Conservation (phyloP, 2,888 invertebrate species). For the Agelastica alni region DNA sequence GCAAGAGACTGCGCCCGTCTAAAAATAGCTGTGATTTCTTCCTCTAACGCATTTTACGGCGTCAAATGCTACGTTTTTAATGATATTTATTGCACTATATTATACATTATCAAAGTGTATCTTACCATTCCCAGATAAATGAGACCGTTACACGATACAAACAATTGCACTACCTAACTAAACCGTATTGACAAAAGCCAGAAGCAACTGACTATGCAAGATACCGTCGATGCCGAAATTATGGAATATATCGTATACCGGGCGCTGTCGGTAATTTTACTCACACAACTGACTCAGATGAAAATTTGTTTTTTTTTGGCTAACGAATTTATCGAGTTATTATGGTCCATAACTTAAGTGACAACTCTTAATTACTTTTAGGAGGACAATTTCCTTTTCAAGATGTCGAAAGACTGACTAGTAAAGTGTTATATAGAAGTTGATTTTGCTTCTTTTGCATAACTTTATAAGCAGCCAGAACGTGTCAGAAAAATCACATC, state of each 20-base stretch:
- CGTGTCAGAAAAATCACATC: too few relatives aligned
- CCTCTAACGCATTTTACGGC: background rate
- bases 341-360: too few relatives aligned
- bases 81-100: background rate
- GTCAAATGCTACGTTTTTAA: background rate
- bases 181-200: constrained; percentile 18
- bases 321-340: too few relatives aligned
- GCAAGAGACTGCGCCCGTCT: constrained; percentile 1
- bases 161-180: constrained; percentile 17
- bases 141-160: constrained; percentile 7
- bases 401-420: too few relatives aligned
- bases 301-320: too few relatives aligned
- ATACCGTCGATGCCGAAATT: background rate
- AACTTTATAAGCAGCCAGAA: too few relatives aligned
- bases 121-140: constrained; percentile 12
- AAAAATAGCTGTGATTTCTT: constrained; percentile 11
- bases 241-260: background rate
- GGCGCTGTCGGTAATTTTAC: background rate
- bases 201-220: background rate
- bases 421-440: too few relatives aligned
- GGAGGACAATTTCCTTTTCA: too few relatives aligned
- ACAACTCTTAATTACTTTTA: too few relatives aligned
- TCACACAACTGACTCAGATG: too few relatives aligned
- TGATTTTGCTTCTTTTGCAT: too few relatives aligned
- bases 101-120: constrained; percentile 4